Evolutionary conservation across 2,888 invertebrate species (phyloP), one percentile per base, ranked within the genome.

Genomic region (Eupsilia transversa): DNA sequence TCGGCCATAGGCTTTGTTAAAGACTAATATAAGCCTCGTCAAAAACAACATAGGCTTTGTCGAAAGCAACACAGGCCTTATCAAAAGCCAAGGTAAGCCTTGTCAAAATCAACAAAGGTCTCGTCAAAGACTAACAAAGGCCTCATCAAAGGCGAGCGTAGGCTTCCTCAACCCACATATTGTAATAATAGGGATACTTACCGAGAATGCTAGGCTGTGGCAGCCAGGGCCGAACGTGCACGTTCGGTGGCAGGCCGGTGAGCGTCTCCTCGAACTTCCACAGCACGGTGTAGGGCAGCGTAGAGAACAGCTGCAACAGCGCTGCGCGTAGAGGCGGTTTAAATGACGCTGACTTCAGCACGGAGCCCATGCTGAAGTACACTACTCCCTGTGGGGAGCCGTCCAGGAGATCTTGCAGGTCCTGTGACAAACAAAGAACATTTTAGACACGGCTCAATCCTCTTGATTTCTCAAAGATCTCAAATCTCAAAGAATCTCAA

Each of bases 151-250:
- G 17, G 9, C 10, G 14, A 17, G 43, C 1, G 3, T 23, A 38
- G 5, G 23, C 2, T 17, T 33, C 41, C 2, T 35, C 23, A n/a
- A 41, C n/a, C 10, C 27, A 38, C 4, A 3, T 38, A 14, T 17
- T 35, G 38, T 0, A 30, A 33, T 46, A n/a, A 5, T 9, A 17
- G 23, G 17, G 3, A 0, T 30, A 3, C 35, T 84, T 83, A 97
- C 97, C 95, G 14, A 97, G 88, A 52, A 97, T 92, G 80, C 96
- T 96, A 35, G 95, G 90, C 81, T 97, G 97, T 0, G 97, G 97
- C 87, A 96, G 89, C 97, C 97, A 97, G 1, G 94, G 82, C 27
- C 92, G 89, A 1, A 96, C 89, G 72, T 95, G 94, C 0, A 97
- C 92, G 67, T 96, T 96, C 65, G 91, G 89, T 0, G 96, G 96